A percentile compares a stretch with the other conserved stretches of the same genome.
These are phyloP conservation scores for Haplotaxodon microlepis DNA, from an alignment of 2,113 vertebrate species.

Conservation along the genomic window DNA sequence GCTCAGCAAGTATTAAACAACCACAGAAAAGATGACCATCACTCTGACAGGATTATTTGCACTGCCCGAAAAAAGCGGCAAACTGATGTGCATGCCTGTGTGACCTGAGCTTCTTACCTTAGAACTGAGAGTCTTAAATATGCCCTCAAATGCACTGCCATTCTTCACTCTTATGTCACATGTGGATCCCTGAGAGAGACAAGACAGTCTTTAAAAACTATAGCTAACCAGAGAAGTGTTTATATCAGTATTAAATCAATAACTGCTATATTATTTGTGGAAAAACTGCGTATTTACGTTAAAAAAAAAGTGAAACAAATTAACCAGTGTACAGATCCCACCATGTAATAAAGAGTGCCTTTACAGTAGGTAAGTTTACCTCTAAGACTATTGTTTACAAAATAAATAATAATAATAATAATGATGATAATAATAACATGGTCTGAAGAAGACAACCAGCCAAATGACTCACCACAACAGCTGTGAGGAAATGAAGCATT, in stretches of 20 bases:
- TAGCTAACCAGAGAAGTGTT: background rate
- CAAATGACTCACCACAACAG: conserved; percentile 80
- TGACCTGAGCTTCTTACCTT: conserved; percentile 67
- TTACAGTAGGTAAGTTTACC: background rate
- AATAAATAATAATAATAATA: background rate
- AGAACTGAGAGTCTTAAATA: conserved; percentile 89
- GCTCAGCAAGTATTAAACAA: background rate
- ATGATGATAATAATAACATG: background rate
- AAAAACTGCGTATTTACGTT: background rate
- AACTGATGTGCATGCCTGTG: background rate
- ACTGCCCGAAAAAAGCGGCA: background rate
- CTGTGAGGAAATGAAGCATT: conserved; percentile 88
- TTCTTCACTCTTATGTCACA: conserved; percentile 89
- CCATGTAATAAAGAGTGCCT: background rate
- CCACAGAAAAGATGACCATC: background rate
- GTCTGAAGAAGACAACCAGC: background rate
- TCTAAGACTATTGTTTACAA: background rate
- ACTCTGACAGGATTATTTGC: background rate
- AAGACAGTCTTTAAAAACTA: background rate
- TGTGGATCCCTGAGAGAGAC: conserved; percentile 75
- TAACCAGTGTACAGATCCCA: background rate
- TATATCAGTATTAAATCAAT: background rate
- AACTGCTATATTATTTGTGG: background rate
- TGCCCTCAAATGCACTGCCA: conserved; percentile 83
- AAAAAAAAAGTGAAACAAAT: background rate